Evolutionary conservation across 2,797 vertebrate genomes (phyloP).

Genomic region (Coilia nasus): DNA sequence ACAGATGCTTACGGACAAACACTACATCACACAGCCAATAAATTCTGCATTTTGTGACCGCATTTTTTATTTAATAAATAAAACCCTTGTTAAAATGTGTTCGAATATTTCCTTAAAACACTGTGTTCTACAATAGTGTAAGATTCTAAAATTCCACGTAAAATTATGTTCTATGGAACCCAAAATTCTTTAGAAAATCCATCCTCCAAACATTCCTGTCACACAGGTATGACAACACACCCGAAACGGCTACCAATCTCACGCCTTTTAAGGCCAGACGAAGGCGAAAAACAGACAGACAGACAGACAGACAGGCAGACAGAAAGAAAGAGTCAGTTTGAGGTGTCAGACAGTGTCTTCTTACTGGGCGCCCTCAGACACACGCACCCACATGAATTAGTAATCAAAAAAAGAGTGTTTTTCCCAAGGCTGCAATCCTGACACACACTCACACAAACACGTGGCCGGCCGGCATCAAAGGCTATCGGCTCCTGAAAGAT

Average conservation of each 20-base stretch:
- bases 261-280: no score
- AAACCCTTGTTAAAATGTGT: no score
- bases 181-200: no score
- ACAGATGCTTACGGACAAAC: background rate
- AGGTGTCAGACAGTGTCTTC: slow-evolving; percentile 10
- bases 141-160: no score
- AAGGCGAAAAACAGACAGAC: background rate
- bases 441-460: background rate
- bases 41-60: no score
- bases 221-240: no score
- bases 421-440: background rate
- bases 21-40: background rate
- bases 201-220: no score
- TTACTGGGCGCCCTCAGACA: background rate
- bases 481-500: slow-evolving; percentile 13
- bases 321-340: background rate
- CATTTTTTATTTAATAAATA: no score
- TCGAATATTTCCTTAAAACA: no score
- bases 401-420: background rate
- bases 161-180: no score
- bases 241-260: no score
- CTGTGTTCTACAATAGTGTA: no score
- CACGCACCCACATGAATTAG: slow-evolving; percentile 7
- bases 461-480: background rate
- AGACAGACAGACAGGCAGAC: background rate